Percentiles rank a stretch among this genome's conserved stretches.
Conservation (phyloP, 2,113 vertebrate species). For the Cynopterus brachyotis region DNA sequence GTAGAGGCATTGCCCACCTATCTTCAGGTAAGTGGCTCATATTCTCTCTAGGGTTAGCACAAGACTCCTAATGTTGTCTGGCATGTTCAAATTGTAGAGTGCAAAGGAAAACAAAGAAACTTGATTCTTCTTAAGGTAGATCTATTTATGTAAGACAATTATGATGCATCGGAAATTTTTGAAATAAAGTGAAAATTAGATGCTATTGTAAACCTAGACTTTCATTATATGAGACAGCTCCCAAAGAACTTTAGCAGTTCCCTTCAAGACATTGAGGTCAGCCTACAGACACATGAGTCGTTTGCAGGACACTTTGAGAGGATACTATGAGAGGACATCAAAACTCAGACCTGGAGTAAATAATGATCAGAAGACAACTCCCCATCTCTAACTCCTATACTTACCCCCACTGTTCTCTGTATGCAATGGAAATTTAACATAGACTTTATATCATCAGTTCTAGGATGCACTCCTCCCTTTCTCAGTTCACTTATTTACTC, state of each 20-base stretch:
- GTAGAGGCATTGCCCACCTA: not conserved
- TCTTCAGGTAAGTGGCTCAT: not conserved
- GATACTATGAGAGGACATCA: not conserved
- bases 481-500: not conserved
- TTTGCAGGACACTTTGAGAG: not conserved
- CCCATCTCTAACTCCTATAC: not conserved
- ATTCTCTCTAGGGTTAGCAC: not conserved
- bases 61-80: not conserved
- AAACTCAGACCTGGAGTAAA: not conserved
- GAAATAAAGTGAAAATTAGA: not conserved
- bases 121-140: not conserved
- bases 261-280: not conserved
- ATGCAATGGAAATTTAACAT: not conserved
- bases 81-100: not conserved
- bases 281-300: not conserved
- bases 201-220: not conserved
- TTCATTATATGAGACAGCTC: not conserved
- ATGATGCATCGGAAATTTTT: not conserved
- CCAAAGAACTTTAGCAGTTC: not conserved
- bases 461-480: not conserved
- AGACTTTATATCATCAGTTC: not conserved
- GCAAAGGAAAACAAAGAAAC: not conserved
- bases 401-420: no score
- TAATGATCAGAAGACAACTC: not conserved
- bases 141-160: not conserved